phyloP scores from a whole-genome alignment of 2,888 invertebrate species.

The Dione juno region DNA sequence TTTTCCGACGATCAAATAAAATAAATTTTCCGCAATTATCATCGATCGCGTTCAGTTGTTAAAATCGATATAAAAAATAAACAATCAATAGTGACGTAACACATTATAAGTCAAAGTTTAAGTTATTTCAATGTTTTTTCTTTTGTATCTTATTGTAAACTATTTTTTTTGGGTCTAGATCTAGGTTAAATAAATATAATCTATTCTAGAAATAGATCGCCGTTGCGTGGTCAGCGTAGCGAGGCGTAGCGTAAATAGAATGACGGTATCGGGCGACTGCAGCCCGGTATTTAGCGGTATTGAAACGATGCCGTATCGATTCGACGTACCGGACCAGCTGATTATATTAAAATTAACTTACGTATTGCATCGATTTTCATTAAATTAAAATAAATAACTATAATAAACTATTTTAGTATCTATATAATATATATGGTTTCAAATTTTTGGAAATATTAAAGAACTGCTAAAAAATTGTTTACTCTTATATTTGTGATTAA shows the following conservation, averaged over 20 bases:
- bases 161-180: slow-evolving; percentile 56
- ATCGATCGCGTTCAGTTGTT: slow-evolving; percentile 35
- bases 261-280: slow-evolving; percentile 51
- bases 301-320: slow-evolving; percentile 35
- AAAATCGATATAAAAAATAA: slow-evolving; percentile 31
- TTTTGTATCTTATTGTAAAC: slow-evolving; percentile 29
- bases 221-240: slow-evolving; percentile 63
- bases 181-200: slow-evolving; percentile 67
- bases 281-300: slow-evolving; percentile 49
- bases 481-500: too few relatives aligned
- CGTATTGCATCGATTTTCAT: not conserved
- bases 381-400: not conserved
- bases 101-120: not conserved
- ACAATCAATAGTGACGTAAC: slow-evolving; percentile 16
- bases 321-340: slow-evolving; percentile 16
- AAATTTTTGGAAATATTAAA: too few relatives aligned
- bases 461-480: too few relatives aligned
- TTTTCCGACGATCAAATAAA: slow-evolving; percentile 70
- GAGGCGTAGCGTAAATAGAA: slow-evolving; percentile 71
- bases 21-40: slow-evolving; percentile 66
- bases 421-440: too few relatives aligned
- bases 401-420: not conserved
- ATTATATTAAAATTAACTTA: slow-evolving; percentile 3
- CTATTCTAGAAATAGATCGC: slow-evolving; percentile 66
- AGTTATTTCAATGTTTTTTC: not conserved